These are phyloP conservation scores for Belonocnema kinseyi DNA, from an alignment of 1,140 invertebrate species.

Conservation along the genomic window DNA sequence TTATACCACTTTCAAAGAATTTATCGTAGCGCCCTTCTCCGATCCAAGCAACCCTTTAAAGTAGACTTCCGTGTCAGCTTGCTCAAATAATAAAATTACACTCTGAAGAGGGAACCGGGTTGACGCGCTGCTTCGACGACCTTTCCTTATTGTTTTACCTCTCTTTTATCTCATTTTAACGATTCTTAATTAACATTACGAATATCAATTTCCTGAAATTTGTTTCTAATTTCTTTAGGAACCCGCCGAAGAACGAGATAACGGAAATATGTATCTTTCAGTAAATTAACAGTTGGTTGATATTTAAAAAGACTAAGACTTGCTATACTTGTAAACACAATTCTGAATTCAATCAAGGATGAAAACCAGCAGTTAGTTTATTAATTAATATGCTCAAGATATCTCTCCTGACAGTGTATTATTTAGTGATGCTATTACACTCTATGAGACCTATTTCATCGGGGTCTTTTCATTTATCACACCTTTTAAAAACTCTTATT, in stretches of 20 bases:
- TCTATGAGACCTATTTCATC: too few species aligned
- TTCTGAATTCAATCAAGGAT: too few species aligned
- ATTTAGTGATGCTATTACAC: too few species aligned
- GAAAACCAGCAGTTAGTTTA: too few species aligned
- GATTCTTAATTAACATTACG: conserved; percentile 26
- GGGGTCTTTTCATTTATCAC: too few species aligned
- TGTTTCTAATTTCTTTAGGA: not conserved
- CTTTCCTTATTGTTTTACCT: conserved; percentile 42
- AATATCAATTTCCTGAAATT: conserved; percentile 19
- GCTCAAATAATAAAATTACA: conserved; percentile 58
- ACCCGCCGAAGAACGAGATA: not conserved
- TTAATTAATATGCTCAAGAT: too few species aligned
- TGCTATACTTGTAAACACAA: too few species aligned
- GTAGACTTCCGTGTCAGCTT: conserved; percentile 56
- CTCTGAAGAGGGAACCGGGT: conserved; percentile 46
- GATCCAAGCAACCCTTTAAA: conserved; percentile 48
- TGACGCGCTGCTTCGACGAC: conserved; percentile 5
- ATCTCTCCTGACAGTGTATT: too few species aligned
- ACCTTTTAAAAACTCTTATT: too few species aligned
- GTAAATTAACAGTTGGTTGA: too few species aligned
- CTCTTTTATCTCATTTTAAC: conserved; percentile 42
- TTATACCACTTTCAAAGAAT: conserved; percentile 55
- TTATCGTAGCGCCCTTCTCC: conserved; percentile 51
- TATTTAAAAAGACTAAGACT: too few species aligned
- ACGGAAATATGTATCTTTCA: not conserved